phyloP scores from a whole-genome alignment of 2,888 invertebrate species.

The Deilephila elpenor region DNA sequence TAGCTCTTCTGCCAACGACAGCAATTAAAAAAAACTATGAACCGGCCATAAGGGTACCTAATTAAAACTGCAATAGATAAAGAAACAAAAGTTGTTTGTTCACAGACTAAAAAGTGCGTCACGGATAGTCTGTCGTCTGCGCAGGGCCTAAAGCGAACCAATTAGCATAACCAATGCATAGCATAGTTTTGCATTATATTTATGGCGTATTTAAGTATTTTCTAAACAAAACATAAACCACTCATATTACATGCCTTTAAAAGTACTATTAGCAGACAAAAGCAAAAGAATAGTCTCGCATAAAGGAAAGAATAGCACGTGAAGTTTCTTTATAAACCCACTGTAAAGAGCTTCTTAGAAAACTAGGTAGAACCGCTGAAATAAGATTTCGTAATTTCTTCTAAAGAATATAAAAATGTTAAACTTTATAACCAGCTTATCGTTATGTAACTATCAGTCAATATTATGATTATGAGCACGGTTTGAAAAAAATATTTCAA shows the following conservation, averaged over 20 bases:
- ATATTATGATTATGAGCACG: too few species aligned
- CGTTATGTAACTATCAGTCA: too few species aligned
- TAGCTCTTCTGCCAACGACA: too few species aligned
- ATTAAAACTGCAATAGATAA: background rate
- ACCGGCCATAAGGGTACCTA: too few species aligned
- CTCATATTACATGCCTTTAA: background rate
- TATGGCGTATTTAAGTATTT: background rate
- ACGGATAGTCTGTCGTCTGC: too few species aligned
- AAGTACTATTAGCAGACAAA: slow-evolving; percentile 8
- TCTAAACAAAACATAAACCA: background rate
- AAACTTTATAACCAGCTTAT: too few species aligned
- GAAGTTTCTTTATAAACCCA: background rate
- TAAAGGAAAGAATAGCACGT: background rate
- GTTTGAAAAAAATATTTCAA: too few species aligned
- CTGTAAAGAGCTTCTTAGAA: background rate
- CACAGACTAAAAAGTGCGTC: too few species aligned
- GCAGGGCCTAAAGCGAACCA: background rate
- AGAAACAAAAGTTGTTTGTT: background rate
- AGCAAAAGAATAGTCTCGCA: background rate
- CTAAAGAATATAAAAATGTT: too few species aligned
- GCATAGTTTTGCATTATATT: background rate
- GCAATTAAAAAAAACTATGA: too few species aligned
- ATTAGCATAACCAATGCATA: background rate
- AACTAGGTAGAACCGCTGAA: background rate
- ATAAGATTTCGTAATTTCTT: too few species aligned